Percentiles rank a stretch among this genome's conserved stretches.
phyloP scores from a whole-genome alignment of 2,888 invertebrate genomes.

The Unio delphinus region DNA sequence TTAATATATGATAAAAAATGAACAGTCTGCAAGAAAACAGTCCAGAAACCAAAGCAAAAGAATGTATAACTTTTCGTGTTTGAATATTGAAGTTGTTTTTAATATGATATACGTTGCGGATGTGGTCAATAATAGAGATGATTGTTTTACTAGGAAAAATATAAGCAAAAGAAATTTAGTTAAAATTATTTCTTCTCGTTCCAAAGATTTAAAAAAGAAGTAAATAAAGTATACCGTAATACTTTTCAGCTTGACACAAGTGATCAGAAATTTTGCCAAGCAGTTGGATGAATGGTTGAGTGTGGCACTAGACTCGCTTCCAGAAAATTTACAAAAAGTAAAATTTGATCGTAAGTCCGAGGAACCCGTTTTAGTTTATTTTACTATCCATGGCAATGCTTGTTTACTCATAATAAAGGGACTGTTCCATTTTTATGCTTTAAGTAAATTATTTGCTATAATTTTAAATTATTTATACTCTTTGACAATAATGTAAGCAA shows the following conservation, averaged over 20 bases:
- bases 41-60: too few relatives aligned
- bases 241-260: conserved; percentile 69
- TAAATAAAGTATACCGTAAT: background rate
- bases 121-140: background rate
- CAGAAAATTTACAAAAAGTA: conserved; percentile 68
- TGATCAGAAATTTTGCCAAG: conserved; percentile 72
- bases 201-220: too few relatives aligned
- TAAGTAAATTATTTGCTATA: too few relatives aligned
- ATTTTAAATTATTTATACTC: too few relatives aligned
- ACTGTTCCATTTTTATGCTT: too few relatives aligned
- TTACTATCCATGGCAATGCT: background rate
- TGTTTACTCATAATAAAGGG: background rate
- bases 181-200: background rate
- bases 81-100: too few relatives aligned
- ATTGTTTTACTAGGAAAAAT: background rate
- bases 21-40: too few relatives aligned
- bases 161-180: background rate
- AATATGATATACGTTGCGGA: too few relatives aligned
- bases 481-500: too few relatives aligned
- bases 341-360: conserved; percentile 72
- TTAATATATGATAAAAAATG: too few relatives aligned
- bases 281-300: conserved; percentile 72
- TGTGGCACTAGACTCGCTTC: conserved; percentile 70
- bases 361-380: too few relatives aligned
- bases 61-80: too few relatives aligned